Base-by-base conservation (phyloP, 1,140 invertebrate genomes). In the Riptortus pedestris region DNA sequence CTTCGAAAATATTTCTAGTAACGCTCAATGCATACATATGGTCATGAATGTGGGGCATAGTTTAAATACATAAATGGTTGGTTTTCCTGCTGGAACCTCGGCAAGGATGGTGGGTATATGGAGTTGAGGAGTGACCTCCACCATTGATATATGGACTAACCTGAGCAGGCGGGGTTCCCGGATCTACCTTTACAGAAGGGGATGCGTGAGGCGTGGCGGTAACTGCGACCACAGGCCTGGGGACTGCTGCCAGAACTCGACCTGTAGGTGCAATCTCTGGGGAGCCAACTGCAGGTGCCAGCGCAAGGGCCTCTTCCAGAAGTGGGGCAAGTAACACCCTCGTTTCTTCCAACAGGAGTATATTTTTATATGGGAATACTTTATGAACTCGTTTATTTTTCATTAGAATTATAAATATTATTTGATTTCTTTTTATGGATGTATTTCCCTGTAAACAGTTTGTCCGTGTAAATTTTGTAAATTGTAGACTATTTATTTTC, bases 201-300 rank as follows among this genome's bases (percentile, higher is more conserved):
- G 85, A 69, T 92, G 90, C 78, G 81, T 92, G 65, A 81, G 82
- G 68, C 83, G 88, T 51, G 85, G 85, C 0, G 85, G 85, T 47
- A 86, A 85, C 73, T 93, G 90, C 75, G 90, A 92, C 75, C 85
- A 90, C 73, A 79, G 88, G 52, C 86, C 86, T 0, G 85, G 86
- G 57, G 88, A 90, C 74, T 93, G 90, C 78, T 93, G 90, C 78
- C 84, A 85, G 76, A 88, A 84, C 69, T 87, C 86, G 65, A 85
- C 88, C 24, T 93, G 90, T 77, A 81, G 90, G 43, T 93, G 91
- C 80, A 93, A 92, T 75, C 79, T 93, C 4, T 93, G 90, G 90
- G 90, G 90, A 24, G 85, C 86, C 69, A 93, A 93, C 77, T 93
- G 90, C 75, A 82, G 86, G 68, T 93, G 90, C 75, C 89, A 92